These are phyloP conservation scores for Eristalinus aeneus DNA, from an alignment of 2,888 invertebrate species.

Conservation along the genomic window DNA sequence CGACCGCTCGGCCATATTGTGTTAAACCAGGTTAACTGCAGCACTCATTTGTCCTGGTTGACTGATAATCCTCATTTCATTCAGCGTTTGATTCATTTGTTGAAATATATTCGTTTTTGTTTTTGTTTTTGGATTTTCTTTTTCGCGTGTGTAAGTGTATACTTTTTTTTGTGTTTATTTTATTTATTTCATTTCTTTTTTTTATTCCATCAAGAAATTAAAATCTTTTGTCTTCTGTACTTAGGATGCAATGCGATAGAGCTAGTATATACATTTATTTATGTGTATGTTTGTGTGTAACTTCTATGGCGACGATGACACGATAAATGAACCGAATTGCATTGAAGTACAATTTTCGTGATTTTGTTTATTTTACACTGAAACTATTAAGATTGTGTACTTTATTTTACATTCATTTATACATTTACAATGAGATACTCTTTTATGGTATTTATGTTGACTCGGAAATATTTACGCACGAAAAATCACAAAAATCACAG, in stretches of 20 bases:
- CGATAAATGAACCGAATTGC: conserved; percentile 48
- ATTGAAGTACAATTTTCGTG: conserved; percentile 47
- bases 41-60: conserved; percentile 81
- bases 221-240: not conserved
- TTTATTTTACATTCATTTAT: no score
- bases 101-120: conserved; percentile 29
- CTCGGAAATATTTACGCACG: conserved; percentile 74
- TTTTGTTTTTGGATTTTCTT: conserved; percentile 5
- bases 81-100: conserved; percentile 71
- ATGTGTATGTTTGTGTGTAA: conserved; percentile 51
- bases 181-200: conserved; percentile 14
- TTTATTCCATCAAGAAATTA: conserved; percentile 72
- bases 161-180: conserved; percentile 6
- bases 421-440: conserved; percentile 43
- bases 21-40: conserved; percentile 81
- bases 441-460: conserved; percentile 28
- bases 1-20: conserved; percentile 81
- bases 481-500: conserved; percentile 75
- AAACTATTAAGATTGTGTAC: conserved; percentile 17
- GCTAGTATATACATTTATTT: conserved; percentile 32
- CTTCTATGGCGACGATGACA: conserved; percentile 53
- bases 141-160: not conserved
- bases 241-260: conserved; percentile 30
- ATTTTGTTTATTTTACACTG: conserved; percentile 25
- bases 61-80: conserved; percentile 80